Evolutionary conservation across 2,888 invertebrate species (phyloP).

Genomic region (Erannis defoliaria): DNA sequence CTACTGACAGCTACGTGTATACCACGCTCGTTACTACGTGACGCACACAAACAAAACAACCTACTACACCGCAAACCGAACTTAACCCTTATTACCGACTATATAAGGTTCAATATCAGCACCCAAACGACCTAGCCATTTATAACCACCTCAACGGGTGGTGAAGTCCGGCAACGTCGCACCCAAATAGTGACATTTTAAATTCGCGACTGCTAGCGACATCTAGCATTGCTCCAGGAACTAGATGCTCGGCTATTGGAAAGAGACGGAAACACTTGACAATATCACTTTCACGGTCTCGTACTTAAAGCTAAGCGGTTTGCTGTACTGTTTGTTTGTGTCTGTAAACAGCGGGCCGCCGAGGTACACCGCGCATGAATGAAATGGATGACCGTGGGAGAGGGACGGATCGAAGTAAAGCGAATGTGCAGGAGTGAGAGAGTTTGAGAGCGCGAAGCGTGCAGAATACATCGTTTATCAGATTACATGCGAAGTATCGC

Average conservation of each 20-base stretch:
- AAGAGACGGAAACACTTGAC: slow-evolving; percentile 80
- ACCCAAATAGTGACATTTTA: slow-evolving; percentile 82
- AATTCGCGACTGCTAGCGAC: slow-evolving; percentile 76
- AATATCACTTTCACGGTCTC: slow-evolving; percentile 86
- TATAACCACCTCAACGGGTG: slow-evolving; percentile 79
- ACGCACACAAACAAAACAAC: slow-evolving; percentile 70
- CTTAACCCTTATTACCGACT: slow-evolving; percentile 56
- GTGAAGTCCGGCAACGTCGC: slow-evolving; percentile 86
- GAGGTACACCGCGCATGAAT: slow-evolving; percentile 86
- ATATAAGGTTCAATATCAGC: slow-evolving; percentile 57
- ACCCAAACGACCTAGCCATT: slow-evolving; percentile 62
- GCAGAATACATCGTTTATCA: slow-evolving; percentile 87
- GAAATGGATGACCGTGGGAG: slow-evolving; percentile 82
- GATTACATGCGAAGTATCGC: slow-evolving; percentile 87
- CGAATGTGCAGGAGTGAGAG: slow-evolving; percentile 60
- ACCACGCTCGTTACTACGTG: slow-evolving; percentile 83
- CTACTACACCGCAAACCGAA: slow-evolving; percentile 53
- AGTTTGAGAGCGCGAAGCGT: slow-evolving; percentile 75
- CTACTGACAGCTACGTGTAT: slow-evolving; percentile 84
- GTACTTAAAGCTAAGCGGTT: slow-evolving; percentile 87
- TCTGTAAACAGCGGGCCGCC: slow-evolving; percentile 85
- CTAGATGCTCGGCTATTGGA: slow-evolving; percentile 74
- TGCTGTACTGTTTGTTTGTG: slow-evolving; percentile 87
- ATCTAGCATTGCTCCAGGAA: slow-evolving; percentile 70
- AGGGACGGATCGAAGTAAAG: slow-evolving; percentile 59